Percentiles rank a stretch among this genome's conserved stretches.
These are phyloP conservation scores for Phalanger gymnotis DNA, from an alignment of 2,797 vertebrate genomes.

Conservation along the genomic window DNA sequence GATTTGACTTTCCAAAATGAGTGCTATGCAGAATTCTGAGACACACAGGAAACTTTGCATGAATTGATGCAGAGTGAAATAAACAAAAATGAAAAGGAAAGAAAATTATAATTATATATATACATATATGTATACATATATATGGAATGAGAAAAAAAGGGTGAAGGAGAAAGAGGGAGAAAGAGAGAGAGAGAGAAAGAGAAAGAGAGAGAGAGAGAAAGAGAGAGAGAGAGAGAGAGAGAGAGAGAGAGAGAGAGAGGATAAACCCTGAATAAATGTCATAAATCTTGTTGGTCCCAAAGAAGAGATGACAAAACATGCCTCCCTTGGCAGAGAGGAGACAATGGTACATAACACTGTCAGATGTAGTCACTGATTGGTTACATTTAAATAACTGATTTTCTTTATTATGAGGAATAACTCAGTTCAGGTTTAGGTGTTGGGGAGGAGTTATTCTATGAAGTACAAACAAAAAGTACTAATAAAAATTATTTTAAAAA, in stretches of 20 bases:
- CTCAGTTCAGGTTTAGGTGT: not conserved
- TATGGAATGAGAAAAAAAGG: not conserved
- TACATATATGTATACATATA: not conserved
- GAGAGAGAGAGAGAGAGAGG: not conserved
- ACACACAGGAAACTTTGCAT: not conserved
- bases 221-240: too few species aligned
- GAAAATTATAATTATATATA: not conserved
- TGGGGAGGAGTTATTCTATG: not conserved
- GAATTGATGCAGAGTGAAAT: not conserved
- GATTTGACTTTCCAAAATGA: not conserved
- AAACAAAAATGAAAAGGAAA: not conserved
- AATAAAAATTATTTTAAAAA: not conserved
- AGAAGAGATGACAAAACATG: not conserved
- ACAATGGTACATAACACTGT: not conserved
- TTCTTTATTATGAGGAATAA: not conserved
- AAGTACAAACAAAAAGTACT: not conserved
- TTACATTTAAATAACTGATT: not conserved
- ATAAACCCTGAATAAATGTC: not conserved
- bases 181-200: not conserved
- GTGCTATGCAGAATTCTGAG: not conserved
- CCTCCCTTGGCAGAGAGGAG: not conserved
- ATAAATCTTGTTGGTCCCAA: not conserved
- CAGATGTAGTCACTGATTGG: not conserved
- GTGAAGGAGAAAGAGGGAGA: rapidly evolving
- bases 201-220: not conserved